phyloP scores from a whole-genome alignment of 1,140 invertebrate genomes.

The Coptotermes formosanus region DNA sequence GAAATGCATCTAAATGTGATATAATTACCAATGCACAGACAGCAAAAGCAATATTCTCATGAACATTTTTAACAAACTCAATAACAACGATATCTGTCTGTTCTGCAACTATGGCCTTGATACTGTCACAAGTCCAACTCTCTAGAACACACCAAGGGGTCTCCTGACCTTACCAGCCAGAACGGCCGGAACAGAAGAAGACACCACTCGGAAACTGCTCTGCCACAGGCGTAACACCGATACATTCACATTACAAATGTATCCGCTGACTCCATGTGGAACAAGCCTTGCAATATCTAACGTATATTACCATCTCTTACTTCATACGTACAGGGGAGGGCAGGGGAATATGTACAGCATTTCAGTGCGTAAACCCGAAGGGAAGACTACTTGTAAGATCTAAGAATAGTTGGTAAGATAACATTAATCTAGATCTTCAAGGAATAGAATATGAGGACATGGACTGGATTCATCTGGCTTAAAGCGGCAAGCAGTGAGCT shows the following conservation, averaged over 20 bases:
- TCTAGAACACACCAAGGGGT: neutral
- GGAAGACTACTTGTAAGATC: too few species aligned
- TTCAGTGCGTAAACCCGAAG: too few species aligned
- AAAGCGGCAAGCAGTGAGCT: too few species aligned
- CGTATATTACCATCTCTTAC: neutral
- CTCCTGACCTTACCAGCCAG: neutral
- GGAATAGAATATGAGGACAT: too few species aligned
- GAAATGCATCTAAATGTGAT: too few species aligned
- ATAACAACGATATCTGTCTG: neutral
- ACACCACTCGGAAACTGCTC: neutral
- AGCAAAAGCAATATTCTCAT: too few species aligned
- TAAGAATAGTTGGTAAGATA: too few species aligned
- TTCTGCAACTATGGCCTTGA: neutral
- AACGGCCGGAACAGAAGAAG: neutral
- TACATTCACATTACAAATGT: neutral
- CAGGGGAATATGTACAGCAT: too few species aligned
- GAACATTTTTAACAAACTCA: too few species aligned
- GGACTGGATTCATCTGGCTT: too few species aligned
- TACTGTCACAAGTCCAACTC: neutral
- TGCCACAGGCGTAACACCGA: neutral
- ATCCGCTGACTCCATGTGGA: constrained; percentile 8
- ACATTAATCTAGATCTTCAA: too few species aligned
- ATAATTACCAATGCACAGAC: too few species aligned
- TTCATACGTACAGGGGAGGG: neutral
- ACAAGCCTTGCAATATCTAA: neutral